Conservation (phyloP, 2,113 vertebrate genomes). For the Hippopotamus amphibius region DNA sequence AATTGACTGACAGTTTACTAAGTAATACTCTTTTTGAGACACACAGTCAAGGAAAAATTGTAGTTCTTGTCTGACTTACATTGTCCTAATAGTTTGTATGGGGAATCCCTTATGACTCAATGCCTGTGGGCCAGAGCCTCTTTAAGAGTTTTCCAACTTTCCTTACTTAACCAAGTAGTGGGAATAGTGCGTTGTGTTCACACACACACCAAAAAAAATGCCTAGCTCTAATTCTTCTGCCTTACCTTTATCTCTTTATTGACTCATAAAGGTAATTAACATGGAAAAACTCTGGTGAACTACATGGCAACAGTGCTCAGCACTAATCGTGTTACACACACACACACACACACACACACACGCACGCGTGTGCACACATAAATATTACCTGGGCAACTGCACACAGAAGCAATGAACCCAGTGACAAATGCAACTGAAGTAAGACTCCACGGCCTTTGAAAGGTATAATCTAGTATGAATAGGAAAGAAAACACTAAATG, state of each 20-base stretch:
- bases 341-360: not conserved
- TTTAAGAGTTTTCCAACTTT: not conserved
- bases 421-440: not conserved
- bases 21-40: not conserved
- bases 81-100: not conserved
- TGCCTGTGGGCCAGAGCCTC: not conserved
- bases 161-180: not conserved
- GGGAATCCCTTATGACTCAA: constrained; percentile 54
- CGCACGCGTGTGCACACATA: not conserved
- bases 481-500: not conserved
- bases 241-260: not conserved
- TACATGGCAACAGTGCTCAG: not conserved
- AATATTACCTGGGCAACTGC: not conserved
- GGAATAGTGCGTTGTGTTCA: not conserved
- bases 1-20: constrained; percentile 37
- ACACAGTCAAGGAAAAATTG: not conserved
- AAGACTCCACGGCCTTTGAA: constrained; percentile 2
- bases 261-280: constrained; percentile 28
- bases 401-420: not conserved
- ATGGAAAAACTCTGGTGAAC: not conserved
- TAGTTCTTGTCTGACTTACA: not conserved
- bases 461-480: not conserved
- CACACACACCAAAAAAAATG: not conserved
- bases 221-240: not conserved
- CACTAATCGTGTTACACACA: not conserved